A percentile compares a stretch with the other conserved stretches of the same genome.
Evolutionary conservation across 2,113 vertebrate genomes (phyloP).

Genomic region (Motacilla tschutschensis): DNA sequence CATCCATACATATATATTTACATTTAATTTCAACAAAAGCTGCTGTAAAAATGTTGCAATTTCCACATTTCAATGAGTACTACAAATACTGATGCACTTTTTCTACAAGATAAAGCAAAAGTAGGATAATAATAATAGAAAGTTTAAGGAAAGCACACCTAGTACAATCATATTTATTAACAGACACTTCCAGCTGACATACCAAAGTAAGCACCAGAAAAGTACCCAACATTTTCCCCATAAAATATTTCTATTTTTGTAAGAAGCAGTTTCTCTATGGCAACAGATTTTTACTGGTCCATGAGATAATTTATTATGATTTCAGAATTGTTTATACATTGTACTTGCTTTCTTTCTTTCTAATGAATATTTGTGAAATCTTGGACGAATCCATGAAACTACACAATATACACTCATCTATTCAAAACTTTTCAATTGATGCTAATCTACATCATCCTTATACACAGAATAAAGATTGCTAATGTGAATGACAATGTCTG

Average conservation of each 20-base stretch:
- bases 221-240: not conserved
- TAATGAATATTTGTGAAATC: constrained; percentile 67
- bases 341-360: constrained; percentile 41
- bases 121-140: not conserved
- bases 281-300: constrained; percentile 41
- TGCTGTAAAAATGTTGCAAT: not conserved
- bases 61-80: not conserved
- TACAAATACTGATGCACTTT: not conserved
- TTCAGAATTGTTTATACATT: constrained; percentile 46
- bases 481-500: constrained; percentile 1
- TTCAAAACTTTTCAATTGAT: constrained; percentile 46
- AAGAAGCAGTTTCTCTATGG: constrained; percentile 29
- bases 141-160: not conserved
- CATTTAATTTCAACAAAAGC: not conserved
- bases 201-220: not conserved
- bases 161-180: not conserved
- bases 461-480: not conserved
- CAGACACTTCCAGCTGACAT: not conserved
- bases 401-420: constrained; percentile 55
- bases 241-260: constrained; percentile 48
- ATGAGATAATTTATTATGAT: constrained; percentile 29
- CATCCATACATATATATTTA: not conserved
- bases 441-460: constrained; percentile 4
- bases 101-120: not conserved
- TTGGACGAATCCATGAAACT: constrained; percentile 40